Base-by-base conservation (phyloP, 92 coral and sea anemone species). In the Plumapathes pennacea region DNA sequence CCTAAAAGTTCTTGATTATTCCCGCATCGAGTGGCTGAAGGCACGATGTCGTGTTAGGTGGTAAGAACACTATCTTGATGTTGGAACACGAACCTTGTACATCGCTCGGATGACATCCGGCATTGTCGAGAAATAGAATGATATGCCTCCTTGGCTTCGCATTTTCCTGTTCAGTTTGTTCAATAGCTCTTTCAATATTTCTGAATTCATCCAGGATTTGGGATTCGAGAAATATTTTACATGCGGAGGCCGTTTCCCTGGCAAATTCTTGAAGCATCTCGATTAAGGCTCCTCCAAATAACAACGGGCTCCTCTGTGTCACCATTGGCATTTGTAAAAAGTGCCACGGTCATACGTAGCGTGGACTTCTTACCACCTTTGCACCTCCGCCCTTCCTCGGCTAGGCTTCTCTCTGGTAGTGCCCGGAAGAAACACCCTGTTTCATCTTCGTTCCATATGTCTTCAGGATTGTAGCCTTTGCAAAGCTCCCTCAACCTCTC, bases 401-500 rank as follows among this genome's bases (percentile, higher is more conserved):
- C 52, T 55, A 50, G 57, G 72, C 72, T 64, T 64, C 51, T 64
- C 72, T 64, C 43, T 31, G 72, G 72, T 45, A 50, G 42, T 65
- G 61, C 61, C 50, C 6, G 51, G 46, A 50, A 65, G 72, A 50
- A 65, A 65, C 72, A 50, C 44, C 72, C 61, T 45, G 41, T 65
- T 65, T 51, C 60, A 50, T 50, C 60, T 64, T 50, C 25, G 28
- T 64, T 49, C 71, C 71, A 36, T 41, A 63, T 63, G 49, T 64
- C 58, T 50, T 62, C 71, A 50, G 71, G 71, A 14, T 40, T 64
- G 60, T 64, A 64, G 45, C 60, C 60, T 64, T 64, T 50, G 44
- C 71, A 64, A 52, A 50, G 17, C 60, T 64, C 59, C 50, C 60
- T 47, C 49, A 64, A 28, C 72, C 72, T 50, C 56, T 64, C 72